Evolutionary conservation across 1,140 invertebrate genomes (phyloP).

Genomic region (Tetramorium parvispinum): DNA sequence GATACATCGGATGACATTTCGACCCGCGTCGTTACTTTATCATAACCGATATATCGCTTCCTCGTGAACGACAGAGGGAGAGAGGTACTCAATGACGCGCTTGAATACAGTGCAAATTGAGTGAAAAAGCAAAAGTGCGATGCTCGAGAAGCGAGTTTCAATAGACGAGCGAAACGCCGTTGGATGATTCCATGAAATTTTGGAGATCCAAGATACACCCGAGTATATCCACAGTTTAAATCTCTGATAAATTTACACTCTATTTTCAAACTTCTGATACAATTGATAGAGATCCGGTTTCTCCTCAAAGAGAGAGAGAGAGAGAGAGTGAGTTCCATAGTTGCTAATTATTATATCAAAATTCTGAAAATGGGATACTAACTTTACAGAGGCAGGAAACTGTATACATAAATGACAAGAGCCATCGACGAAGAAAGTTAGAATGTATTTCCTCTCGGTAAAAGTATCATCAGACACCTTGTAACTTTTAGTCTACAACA

Average conservation of each 20-base stretch:
- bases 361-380: background rate
- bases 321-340: background rate
- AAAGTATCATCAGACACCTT: constrained; percentile 15
- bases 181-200: background rate
- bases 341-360: background rate
- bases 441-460: background rate
- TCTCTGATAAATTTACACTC: background rate
- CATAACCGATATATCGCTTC: background rate
- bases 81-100: constrained; percentile 32
- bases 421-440: constrained; percentile 4
- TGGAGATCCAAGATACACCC: background rate
- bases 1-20: constrained; percentile 35
- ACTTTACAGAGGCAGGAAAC: background rate
- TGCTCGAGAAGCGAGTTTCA: background rate
- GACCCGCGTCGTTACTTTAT: constrained; percentile 15
- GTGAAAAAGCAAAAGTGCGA: constrained; percentile 25
- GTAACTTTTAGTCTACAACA: background rate
- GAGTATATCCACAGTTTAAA: background rate
- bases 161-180: background rate
- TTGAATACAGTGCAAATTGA: constrained; percentile 45
- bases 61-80: background rate
- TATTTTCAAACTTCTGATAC: background rate
- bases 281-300: background rate
- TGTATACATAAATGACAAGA: background rate
- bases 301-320: background rate